Evolutionary conservation across 2,113 vertebrate species (phyloP).

Genomic region (Thymallus thymallus): DNA sequence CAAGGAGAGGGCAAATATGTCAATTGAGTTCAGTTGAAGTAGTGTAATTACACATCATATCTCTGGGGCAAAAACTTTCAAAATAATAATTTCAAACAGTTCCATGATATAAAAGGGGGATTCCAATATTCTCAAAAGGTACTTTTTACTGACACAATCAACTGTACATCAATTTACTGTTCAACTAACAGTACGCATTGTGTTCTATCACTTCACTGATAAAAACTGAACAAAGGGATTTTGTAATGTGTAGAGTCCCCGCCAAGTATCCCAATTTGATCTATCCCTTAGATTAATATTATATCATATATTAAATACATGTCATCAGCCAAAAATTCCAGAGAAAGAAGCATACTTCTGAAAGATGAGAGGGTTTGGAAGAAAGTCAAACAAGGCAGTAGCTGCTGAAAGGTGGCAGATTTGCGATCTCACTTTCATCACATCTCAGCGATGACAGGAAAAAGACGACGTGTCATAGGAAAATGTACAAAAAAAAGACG

Average conservation of each 20-base stretch:
- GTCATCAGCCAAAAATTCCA: constrained; percentile 22
- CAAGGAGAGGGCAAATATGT: too few species aligned
- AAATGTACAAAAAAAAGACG: neutral
- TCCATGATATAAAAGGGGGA: neutral
- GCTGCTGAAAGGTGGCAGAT: constrained; percentile 9
- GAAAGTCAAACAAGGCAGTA: neutral
- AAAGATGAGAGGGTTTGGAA: constrained; percentile 7
- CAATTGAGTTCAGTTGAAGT: too few species aligned
- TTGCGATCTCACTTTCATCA: neutral
- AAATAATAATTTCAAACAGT: too few species aligned
- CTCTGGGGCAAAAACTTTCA: neutral
- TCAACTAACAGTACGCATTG: neutral
- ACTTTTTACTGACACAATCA: constrained; percentile 6
- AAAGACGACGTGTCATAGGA: neutral
- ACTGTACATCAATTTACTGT: neutral
- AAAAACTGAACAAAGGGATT: neutral
- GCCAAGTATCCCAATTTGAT: constrained; percentile 8
- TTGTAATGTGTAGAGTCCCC: constrained; percentile 5
- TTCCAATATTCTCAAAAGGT: neutral
- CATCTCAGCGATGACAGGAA: neutral
- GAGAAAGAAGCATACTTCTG: constrained; percentile 7
- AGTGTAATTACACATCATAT: neutral
- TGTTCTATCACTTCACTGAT: neutral
- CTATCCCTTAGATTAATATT: constrained; percentile 17
- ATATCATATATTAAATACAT: neutral